Conservation (phyloP, 1,140 invertebrate genomes). For the Mya arenaria region DNA sequence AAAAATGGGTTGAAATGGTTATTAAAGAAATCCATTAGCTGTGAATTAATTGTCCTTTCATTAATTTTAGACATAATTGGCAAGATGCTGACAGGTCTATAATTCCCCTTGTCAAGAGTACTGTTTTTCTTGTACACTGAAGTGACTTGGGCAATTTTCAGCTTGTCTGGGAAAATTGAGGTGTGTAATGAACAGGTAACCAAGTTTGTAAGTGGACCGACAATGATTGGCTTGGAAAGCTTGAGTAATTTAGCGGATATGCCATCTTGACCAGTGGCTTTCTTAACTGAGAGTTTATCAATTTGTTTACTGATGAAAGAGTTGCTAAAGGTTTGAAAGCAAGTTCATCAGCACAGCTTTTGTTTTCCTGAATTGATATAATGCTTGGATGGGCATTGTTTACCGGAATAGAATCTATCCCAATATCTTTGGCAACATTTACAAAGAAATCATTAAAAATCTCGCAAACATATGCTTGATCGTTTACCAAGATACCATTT, state of each 20-base stretch:
- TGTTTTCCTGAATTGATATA: too few species aligned
- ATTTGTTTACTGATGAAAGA: constrained; percentile 1
- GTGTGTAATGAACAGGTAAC: not conserved
- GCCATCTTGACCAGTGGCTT: not conserved
- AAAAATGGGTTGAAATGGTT: constrained; percentile 4
- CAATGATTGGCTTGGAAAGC: not conserved
- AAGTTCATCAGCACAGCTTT: too few species aligned
- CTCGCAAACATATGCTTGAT: too few species aligned
- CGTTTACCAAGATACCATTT: too few species aligned
- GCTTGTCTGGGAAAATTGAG: not conserved
- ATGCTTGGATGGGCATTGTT: too few species aligned
- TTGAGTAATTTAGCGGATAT: not conserved
- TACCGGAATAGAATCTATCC: too few species aligned
- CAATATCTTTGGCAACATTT: too few species aligned
- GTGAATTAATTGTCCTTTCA: not conserved
- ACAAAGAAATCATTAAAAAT: too few species aligned
- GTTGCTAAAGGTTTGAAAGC: too few species aligned
- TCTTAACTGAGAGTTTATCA: not conserved
- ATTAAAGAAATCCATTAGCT: not conserved
- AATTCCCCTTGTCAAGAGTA: not conserved
- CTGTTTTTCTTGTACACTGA: constrained; percentile 2
- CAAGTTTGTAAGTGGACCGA: not conserved
- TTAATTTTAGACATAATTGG: not conserved
- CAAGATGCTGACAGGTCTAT: not conserved
- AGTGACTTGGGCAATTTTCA: not conserved